A percentile compares a stretch with the other conserved stretches of the same genome.
Conservation (phyloP, 2,888 invertebrate genomes). For the Stenoptilia bipunctidactyla region DNA sequence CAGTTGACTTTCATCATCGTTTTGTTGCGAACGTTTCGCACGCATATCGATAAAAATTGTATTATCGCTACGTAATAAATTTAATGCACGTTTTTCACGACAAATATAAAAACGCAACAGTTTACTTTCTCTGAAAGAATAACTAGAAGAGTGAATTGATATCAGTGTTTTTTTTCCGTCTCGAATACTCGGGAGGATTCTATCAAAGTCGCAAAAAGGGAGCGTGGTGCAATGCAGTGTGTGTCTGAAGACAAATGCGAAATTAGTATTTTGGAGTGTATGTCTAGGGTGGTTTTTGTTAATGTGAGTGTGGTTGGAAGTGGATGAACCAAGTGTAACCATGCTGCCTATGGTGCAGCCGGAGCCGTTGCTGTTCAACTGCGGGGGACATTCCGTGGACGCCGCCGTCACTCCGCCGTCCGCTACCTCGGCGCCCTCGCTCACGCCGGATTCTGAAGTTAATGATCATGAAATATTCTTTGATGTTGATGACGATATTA, state of each 20-base stretch:
- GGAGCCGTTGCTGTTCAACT: conserved; percentile 53
- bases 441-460: conserved; percentile 58
- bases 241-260: conserved; percentile 57
- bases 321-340: conserved; percentile 43
- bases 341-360: conserved; percentile 65
- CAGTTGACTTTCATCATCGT: conserved; percentile 71
- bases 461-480: conserved; percentile 62
- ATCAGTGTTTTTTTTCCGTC: too few relatives aligned
- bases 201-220: not conserved
- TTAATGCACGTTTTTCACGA: conserved; percentile 38
- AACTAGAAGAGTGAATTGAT: too few relatives aligned
- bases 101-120: conserved; percentile 25
- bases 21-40: conserved; percentile 69
- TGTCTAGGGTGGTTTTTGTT: conserved; percentile 34
- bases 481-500: conserved; percentile 61
- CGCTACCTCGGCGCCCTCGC: conserved; percentile 55
- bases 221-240: conserved; percentile 69
- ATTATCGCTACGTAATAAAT: conserved; percentile 64
- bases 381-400: conserved; percentile 46
- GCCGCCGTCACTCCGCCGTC: conserved; percentile 47
- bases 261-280: conserved; percentile 48
- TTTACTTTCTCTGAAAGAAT: not conserved
- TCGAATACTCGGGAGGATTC: too few relatives aligned
- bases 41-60: conserved; percentile 64
- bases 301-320: conserved; percentile 36